Conservation (phyloP, 2,888 invertebrate genomes). For the Luperina nickerlii region DNA sequence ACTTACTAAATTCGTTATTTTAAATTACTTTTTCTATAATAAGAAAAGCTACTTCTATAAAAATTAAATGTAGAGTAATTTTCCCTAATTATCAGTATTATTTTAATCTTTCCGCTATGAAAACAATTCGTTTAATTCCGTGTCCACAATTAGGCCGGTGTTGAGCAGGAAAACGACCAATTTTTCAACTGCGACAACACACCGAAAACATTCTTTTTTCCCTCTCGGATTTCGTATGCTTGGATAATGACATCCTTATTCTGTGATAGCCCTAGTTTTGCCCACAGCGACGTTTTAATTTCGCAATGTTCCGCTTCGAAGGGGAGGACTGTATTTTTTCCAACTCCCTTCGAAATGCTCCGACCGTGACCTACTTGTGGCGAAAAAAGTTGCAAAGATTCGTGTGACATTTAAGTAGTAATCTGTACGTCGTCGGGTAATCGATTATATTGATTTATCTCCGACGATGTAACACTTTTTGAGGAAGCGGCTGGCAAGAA, state of each 20-base stretch:
- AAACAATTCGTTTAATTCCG: slow-evolving; percentile 62
- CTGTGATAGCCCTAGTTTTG: slow-evolving; percentile 74
- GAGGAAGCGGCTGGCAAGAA: slow-evolving; percentile 17
- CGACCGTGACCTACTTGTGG: slow-evolving; percentile 79
- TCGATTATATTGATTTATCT: slow-evolving; percentile 50
- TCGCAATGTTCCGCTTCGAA: slow-evolving; percentile 65
- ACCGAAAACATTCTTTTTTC: slow-evolving; percentile 59
- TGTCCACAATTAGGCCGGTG: slow-evolving; percentile 57
- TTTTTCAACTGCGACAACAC: slow-evolving; percentile 62
- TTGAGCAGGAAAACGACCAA: slow-evolving; percentile 60
- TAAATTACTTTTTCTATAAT: background rate
- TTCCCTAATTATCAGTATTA: slow-evolving; percentile 51
- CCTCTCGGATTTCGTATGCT: slow-evolving; percentile 65
- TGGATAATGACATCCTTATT: slow-evolving; percentile 77
- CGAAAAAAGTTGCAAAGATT: slow-evolving; percentile 58
- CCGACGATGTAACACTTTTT: slow-evolving; percentile 32
- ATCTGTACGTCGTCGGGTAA: slow-evolving; percentile 37
- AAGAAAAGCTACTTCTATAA: background rate
- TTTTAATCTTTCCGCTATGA: slow-evolving; percentile 48
- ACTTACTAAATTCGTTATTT: background rate
- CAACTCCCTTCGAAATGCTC: slow-evolving; percentile 69
- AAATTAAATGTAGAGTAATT: slow-evolving; percentile 7
- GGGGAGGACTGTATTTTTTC: slow-evolving; percentile 73
- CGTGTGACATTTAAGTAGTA: slow-evolving; percentile 56
- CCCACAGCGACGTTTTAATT: slow-evolving; percentile 80